Percentiles rank a stretch among this genome's conserved stretches.
phyloP scores from a whole-genome alignment of 2,888 invertebrate species.

The Mythimna pallens region DNA sequence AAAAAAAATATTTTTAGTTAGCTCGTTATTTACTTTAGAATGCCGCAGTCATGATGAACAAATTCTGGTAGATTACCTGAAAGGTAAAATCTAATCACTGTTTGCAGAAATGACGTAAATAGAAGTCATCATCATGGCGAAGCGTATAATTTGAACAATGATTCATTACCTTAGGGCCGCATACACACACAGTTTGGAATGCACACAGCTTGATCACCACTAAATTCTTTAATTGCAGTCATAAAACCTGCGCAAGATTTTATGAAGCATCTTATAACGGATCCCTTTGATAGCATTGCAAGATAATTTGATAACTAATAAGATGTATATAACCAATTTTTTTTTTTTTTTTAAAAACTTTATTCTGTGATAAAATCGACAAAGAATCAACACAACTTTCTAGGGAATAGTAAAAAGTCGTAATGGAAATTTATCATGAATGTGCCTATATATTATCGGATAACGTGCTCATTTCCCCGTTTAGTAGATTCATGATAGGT shows the following conservation, averaged over 20 bases:
- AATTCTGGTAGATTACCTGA: constrained; percentile 36
- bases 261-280: constrained; percentile 9
- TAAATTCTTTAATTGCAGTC: constrained; percentile 10
- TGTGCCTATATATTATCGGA: neutral
- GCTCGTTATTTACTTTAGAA: constrained; percentile 6
- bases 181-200: constrained; percentile 7
- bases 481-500: constrained; percentile 22
- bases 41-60: constrained; percentile 18
- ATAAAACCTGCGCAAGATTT: constrained; percentile 19
- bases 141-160: constrained; percentile 61
- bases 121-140: constrained; percentile 46
- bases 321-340: constrained; percentile 3
- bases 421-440: constrained; percentile 4
- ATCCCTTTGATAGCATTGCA: constrained; percentile 11
- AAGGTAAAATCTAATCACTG: constrained; percentile 51
- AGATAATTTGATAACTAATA: constrained; percentile 9
- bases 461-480: constrained; percentile 16
- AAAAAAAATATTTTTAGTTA: neutral
- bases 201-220: neutral
- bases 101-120: constrained; percentile 54
- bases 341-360: too few species aligned
- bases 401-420: neutral
- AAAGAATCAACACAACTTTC: neutral
- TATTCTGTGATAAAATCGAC: neutral
- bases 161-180: constrained; percentile 40